These are phyloP conservation scores for Salmo trutta DNA, from an alignment of 2,797 vertebrate genomes.

Conservation along the genomic window DNA sequence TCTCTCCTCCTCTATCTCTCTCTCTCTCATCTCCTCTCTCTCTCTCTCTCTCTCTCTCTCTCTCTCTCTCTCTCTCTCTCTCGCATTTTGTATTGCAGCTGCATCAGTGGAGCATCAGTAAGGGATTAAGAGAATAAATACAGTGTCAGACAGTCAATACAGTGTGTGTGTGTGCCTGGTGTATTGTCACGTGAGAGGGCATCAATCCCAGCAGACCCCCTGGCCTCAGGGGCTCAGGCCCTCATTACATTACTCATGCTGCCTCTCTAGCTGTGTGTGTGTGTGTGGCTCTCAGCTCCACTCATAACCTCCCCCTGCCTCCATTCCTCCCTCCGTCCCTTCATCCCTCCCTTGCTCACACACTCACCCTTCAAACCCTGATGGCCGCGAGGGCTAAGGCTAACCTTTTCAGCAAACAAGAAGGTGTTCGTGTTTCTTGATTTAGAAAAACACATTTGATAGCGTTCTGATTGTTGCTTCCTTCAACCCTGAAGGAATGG, in stretches of 20 bases:
- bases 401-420: slow-evolving; percentile 66
- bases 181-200: not conserved
- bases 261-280: not conserved
- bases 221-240: not conserved
- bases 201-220: not conserved
- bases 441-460: slow-evolving; percentile 60
- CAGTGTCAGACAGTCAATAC: not conserved
- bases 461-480: slow-evolving; percentile 62
- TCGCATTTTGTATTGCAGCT: not conserved
- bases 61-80: too few species aligned
- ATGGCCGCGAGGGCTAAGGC: slow-evolving; percentile 29
- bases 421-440: slow-evolving; percentile 54
- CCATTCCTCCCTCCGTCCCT: not conserved
- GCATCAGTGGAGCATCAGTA: not conserved
- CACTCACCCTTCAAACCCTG: not conserved
- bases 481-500: slow-evolving; percentile 22
- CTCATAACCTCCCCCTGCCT: slow-evolving; percentile 1
- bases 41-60: too few species aligned
- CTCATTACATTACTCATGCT: not conserved
- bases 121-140: not conserved
- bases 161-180: not conserved
- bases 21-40: slow-evolving; percentile 28
- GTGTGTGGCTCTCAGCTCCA: too few species aligned
- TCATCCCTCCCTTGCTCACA: not conserved
- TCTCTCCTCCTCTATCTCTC: not conserved